These are phyloP conservation scores for Aphrophora alni DNA, from an alignment of 2,888 invertebrate species.

Conservation along the genomic window DNA sequence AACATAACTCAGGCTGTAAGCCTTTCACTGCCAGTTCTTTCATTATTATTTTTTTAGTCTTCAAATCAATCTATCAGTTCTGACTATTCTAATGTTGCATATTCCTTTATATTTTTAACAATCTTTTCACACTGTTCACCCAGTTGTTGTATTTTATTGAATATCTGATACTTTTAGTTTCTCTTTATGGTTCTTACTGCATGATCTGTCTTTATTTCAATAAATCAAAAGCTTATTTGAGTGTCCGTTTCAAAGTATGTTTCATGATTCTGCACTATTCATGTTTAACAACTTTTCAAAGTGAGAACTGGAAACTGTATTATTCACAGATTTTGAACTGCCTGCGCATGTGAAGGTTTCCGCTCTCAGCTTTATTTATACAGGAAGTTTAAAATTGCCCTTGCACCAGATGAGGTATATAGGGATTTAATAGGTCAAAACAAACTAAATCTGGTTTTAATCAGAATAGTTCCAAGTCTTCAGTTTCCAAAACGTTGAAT, in stretches of 20 bases:
- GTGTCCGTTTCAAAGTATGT: constrained; percentile 63
- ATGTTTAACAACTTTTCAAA: constrained; percentile 64
- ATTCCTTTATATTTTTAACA: constrained; percentile 73
- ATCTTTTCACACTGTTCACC: constrained; percentile 76
- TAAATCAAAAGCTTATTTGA: constrained; percentile 59
- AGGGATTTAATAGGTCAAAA: neutral
- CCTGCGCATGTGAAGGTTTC: constrained; percentile 28
- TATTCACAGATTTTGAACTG: neutral
- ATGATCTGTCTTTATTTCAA: constrained; percentile 69
- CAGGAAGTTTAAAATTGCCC: constrained; percentile 67
- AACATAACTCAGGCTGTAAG: constrained; percentile 81
- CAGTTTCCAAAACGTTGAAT: constrained; percentile 59
- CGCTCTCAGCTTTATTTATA: constrained; percentile 63
- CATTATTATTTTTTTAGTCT: constrained; percentile 86
- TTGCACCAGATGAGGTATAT: neutral
- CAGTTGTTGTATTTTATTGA: constrained; percentile 78
- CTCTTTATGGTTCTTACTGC: constrained; percentile 76
- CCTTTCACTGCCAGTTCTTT: constrained; percentile 86
- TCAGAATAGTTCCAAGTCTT: constrained; percentile 53
- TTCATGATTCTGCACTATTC: constrained; percentile 66
- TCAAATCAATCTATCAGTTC: constrained; percentile 79
- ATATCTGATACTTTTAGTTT: constrained; percentile 79
- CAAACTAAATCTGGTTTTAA: neutral
- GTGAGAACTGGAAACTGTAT: constrained; percentile 54
- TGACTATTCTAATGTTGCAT: constrained; percentile 77